Conservation (phyloP, 2,113 vertebrate genomes). For the Choloepus hoffmanni region DNA sequence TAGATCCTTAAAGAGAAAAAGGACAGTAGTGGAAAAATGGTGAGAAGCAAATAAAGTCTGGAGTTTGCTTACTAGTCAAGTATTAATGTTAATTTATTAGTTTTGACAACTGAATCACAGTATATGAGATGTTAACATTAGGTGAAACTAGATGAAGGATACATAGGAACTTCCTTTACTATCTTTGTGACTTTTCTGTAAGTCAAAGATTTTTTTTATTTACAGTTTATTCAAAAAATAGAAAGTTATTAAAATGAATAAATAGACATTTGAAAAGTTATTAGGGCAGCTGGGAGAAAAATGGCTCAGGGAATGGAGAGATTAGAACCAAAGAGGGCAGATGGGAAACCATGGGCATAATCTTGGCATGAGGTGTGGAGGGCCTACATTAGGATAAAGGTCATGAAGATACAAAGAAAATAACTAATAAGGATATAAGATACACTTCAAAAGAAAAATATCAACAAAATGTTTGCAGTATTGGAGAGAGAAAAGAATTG, state of each 20-base stretch:
- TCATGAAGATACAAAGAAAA: constrained; percentile 8
- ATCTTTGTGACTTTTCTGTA: constrained; percentile 15
- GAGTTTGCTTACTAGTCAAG: background rate
- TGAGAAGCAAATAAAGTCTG: constrained; percentile 25
- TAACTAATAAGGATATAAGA: background rate
- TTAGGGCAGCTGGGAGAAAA: background rate
- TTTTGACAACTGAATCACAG: constrained; percentile 5
- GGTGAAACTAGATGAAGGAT: constrained; percentile 7
- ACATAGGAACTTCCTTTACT: background rate
- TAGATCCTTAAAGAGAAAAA: background rate
- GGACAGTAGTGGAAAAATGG: constrained; percentile 6
- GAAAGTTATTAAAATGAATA: background rate
- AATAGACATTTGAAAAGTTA: background rate
- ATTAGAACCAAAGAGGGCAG: background rate
- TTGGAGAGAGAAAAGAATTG: background rate
- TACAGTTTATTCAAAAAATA: background rate
- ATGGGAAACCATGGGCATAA: background rate
- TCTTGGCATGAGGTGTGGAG: background rate
- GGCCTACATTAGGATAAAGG: background rate
- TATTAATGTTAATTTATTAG: background rate
- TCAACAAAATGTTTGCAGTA: background rate
- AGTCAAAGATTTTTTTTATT: background rate
- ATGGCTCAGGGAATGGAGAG: background rate
- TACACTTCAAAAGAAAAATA: background rate
- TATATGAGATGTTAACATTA: background rate